Conservation (phyloP, 2,888 invertebrate genomes). For the Ptychoptera albimana region DNA sequence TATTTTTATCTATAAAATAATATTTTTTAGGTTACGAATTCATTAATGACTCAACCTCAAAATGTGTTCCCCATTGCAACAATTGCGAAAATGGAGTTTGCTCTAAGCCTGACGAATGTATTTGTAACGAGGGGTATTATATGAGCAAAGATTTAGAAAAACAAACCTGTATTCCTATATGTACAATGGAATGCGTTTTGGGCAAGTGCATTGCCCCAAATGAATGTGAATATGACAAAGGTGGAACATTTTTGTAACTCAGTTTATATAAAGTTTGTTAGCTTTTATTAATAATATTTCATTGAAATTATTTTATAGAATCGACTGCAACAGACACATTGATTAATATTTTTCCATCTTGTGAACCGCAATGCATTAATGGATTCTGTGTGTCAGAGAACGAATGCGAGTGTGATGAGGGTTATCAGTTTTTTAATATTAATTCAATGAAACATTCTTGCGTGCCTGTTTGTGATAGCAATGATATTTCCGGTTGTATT, state of each 20-base stretch:
- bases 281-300: no score
- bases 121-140: neutral
- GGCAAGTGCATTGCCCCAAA: neutral
- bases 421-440: neutral
- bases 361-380: conserved; percentile 1
- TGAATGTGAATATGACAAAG: neutral
- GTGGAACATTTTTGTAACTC: no score
- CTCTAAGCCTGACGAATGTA: neutral
- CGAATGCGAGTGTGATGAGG: conserved; percentile 1
- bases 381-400: neutral
- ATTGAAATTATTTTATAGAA: neutral
- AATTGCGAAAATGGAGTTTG: conserved; percentile 2
- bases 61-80: conserved; percentile 5
- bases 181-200: neutral
- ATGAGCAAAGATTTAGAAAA: neutral
- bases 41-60: neutral
- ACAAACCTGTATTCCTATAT: neutral
- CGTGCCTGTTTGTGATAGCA: neutral
- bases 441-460: neutral
- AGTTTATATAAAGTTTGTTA: no score
- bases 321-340: neutral
- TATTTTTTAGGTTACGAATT: conserved; percentile 2
- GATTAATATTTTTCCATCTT: neutral
- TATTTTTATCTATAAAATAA: no score
- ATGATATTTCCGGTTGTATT: conserved; percentile 2